Evolutionary conservation across 2,797 vertebrate genomes (phyloP).

Genomic region (Lutjanus argentimaculatus): DNA sequence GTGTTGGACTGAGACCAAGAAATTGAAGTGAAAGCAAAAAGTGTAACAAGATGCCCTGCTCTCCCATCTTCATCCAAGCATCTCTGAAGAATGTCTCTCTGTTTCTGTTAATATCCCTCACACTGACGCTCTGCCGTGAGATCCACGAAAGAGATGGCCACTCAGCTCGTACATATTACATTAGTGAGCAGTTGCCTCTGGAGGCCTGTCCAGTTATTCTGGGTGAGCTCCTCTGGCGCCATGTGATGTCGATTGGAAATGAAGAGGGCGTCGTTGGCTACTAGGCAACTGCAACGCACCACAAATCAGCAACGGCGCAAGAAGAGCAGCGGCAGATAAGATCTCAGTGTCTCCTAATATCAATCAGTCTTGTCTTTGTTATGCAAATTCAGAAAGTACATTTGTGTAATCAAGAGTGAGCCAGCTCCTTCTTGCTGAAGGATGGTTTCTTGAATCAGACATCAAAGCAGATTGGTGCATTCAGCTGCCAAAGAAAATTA

Average conservation of each 20-base stretch:
- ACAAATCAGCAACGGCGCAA: conserved; percentile 48
- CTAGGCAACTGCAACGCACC: conserved; percentile 70
- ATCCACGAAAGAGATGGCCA: conserved; percentile 41
- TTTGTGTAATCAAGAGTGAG: conserved; percentile 53
- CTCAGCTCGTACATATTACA: conserved; percentile 60
- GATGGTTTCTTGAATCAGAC: conserved; percentile 67
- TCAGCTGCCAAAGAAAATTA: conserved; percentile 58
- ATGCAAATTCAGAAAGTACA: conserved; percentile 70
- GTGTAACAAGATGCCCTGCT: too few species aligned
- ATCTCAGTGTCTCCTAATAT: conserved; percentile 52
- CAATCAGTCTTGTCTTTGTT: conserved; percentile 63
- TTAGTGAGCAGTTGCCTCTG: conserved; percentile 62
- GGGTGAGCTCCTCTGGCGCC: conserved; percentile 67
- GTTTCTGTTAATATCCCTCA: conserved; percentile 40
- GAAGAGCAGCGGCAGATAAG: conserved; percentile 44
- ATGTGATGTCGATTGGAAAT: conserved; percentile 68
- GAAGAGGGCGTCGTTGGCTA: conserved; percentile 65
- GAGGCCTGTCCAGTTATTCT: conserved; percentile 74
- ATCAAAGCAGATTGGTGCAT: conserved; percentile 65
- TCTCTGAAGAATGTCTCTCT: conserved; percentile 31
- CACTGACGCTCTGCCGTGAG: conserved; percentile 23
- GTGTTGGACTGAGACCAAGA: too few species aligned
- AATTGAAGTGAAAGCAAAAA: too few species aligned
- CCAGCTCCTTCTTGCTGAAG: conserved; percentile 45
- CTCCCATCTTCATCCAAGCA: background rate